phyloP scores from a whole-genome alignment of 2,797 vertebrate genomes.

The Chrysocyon brachyurus region DNA sequence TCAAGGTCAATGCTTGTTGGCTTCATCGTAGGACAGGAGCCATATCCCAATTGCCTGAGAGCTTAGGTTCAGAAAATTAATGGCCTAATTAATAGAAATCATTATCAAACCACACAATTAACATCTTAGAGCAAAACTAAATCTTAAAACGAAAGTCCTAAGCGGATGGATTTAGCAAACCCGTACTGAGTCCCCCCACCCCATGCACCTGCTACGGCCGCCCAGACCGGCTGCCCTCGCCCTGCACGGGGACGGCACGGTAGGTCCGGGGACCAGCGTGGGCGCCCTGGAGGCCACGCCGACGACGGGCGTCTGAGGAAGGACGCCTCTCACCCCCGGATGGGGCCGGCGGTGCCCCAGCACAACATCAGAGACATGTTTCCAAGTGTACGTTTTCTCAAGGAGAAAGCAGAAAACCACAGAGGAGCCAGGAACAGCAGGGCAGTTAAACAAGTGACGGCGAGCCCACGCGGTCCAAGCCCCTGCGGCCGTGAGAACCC shows the following conservation, averaged over 20 bases:
- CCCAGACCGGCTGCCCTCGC: neutral
- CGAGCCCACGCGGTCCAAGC: rapidly evolving
- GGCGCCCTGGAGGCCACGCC: no score
- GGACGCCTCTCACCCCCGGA: rapidly evolving
- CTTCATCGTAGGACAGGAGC: neutral
- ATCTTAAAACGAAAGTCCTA: rapidly evolving
- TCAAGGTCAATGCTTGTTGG: slow-evolving; percentile 30
- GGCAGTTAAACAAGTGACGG: rapidly evolving
- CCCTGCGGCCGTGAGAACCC: rapidly evolving
- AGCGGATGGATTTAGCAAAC: neutral
- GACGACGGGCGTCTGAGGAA: neutral
- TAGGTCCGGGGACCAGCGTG: no score
- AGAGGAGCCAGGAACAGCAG: rapidly evolving
- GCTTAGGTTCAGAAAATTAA: slow-evolving; percentile 27
- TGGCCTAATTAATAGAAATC: slow-evolving; percentile 69
- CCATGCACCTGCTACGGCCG: rapidly evolving
- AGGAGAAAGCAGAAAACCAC: rapidly evolving
- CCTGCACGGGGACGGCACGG: no score
- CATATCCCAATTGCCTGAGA: neutral
- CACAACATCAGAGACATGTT: neutral
- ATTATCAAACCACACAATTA: slow-evolving; percentile 40
- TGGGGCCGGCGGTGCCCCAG: neutral
- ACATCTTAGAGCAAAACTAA: neutral
- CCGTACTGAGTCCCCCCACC: neutral
- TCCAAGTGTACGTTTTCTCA: rapidly evolving